Base-by-base conservation (phyloP, 2,113 vertebrate genomes). In the Melanotaenia duboulayi region DNA sequence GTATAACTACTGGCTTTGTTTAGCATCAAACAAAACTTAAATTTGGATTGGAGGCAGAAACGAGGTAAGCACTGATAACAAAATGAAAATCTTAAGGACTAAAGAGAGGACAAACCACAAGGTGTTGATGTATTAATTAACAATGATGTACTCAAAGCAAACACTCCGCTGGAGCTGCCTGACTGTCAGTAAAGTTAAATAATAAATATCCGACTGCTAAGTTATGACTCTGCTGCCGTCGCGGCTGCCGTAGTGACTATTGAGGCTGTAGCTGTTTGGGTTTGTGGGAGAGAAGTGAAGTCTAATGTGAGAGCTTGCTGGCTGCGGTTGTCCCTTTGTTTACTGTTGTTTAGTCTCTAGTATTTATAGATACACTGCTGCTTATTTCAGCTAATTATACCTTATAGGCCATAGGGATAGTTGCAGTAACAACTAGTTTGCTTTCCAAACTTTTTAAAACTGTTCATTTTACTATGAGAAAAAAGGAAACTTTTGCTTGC, bases 291-390 rank as follows among this genome's bases (percentile, higher is more conserved):
- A 51, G 76, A 79, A 12, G 1, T 78, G 56, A 71, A 73, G 77
- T 70, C 67, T 71, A 56, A 84, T 85, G 79, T 76, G 78, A 83
- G 68, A 70, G 83, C 65, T 63, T 67, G 66, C 64, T 71, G 72
- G 63, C 59, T 84, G 85, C 17, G 85, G 88, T 80, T 54, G 82
- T 78, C 69, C 81, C 65, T 84, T 89, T 88, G 83, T 89, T 91
- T 88, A 90, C 76, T 73, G 71, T 79, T 90, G 89, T 87, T 86
- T 86, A 86, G 85, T 85, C 74, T 87, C 55, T 78, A 64, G 77
- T 91, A 89, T 91, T 91, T 89, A 85, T 84, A 90, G 87, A 74
- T 76, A 57, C 77, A 84, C 35, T 44, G 51, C 59, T 61, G 80
- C 79, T 65, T 82, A 66, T 68, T 80, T 81, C 48, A 49, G 66